Evolutionary conservation across 2,113 vertebrate genomes (phyloP).

Genomic region (Columbina picui): DNA sequence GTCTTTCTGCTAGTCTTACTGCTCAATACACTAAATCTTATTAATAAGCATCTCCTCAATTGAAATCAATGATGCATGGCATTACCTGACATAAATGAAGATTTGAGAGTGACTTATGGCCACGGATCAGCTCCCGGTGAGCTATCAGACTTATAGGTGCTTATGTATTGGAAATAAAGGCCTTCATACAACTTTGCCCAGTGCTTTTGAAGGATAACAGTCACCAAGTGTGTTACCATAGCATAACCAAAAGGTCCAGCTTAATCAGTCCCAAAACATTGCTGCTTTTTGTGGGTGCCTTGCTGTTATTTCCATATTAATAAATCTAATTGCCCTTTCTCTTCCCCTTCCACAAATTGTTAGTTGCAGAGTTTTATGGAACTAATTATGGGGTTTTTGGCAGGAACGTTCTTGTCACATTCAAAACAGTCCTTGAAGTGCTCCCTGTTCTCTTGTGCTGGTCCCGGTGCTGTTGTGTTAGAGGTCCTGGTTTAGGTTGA

Average conservation of each 20-base stretch:
- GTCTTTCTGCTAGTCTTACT: background rate
- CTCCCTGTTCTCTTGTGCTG: background rate
- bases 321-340: constrained; percentile 10
- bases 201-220: background rate
- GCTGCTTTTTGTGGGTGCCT: background rate
- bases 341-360: background rate
- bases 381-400: background rate
- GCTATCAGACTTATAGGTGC: background rate
- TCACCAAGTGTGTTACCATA: background rate
- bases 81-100: background rate
- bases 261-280: background rate
- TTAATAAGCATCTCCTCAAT: background rate
- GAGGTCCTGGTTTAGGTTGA: background rate
- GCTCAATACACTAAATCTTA: background rate
- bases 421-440: background rate
- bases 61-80: background rate
- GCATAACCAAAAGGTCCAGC: background rate
- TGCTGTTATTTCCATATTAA: background rate
- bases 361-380: background rate
- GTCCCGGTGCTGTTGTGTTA: background rate
- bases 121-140: background rate
- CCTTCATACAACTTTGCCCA: background rate
- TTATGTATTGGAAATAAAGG: background rate
- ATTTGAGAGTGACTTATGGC: constrained; percentile 5
- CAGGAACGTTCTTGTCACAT: background rate